Evolutionary conservation across 2,797 vertebrate species (phyloP).

Genomic region (Gallirallus australis): DNA sequence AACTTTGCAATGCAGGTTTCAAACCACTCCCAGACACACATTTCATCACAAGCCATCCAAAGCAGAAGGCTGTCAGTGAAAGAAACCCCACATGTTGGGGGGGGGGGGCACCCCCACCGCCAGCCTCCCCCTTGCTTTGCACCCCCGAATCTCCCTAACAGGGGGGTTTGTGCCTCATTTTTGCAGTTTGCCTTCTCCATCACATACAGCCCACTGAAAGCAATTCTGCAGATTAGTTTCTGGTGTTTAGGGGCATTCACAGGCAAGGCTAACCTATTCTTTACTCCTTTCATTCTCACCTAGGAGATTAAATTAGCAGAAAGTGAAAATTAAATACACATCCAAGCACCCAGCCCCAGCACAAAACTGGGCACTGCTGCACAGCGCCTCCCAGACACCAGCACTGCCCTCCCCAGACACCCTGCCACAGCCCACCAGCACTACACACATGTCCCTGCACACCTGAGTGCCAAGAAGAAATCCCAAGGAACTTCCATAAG

Average conservation of each 20-base stretch:
- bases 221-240: not conserved
- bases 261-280: not conserved
- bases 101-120: no score
- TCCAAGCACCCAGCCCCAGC: fast-evolving
- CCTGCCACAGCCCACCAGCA: fast-evolving
- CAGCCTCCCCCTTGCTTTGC: not conserved
- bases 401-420: not conserved
- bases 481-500: not conserved
- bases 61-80: not conserved
- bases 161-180: not conserved
- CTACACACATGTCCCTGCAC: fast-evolving
- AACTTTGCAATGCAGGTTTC: fast-evolving
- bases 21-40: fast-evolving
- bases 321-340: fast-evolving
- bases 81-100: no score
- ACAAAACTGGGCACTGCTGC: fast-evolving
- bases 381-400: fast-evolving
- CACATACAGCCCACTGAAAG: not conserved
- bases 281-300: not conserved
- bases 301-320: not conserved
- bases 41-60: not conserved
- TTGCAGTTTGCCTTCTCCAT: not conserved
- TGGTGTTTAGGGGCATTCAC: not conserved
- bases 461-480: fast-evolving
- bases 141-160: no score